Percentiles rank a stretch among this genome's conserved stretches.
phyloP scores from a whole-genome alignment of 1,140 invertebrate genomes.

The Caenorhabditis inopinata region DNA sequence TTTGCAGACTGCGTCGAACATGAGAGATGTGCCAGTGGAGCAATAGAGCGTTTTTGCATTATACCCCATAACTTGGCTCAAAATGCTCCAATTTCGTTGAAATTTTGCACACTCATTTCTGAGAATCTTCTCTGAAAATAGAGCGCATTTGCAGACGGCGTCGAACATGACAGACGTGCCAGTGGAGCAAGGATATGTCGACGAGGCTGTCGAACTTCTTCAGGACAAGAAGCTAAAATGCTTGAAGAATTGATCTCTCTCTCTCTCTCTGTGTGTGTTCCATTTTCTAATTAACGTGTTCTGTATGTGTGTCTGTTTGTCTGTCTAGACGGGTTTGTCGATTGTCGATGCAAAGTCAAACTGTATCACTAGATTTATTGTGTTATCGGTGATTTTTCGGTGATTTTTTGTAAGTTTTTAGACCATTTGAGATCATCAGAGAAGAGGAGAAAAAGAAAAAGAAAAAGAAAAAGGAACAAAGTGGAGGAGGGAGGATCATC shows the following conservation, averaged over 20 bases:
- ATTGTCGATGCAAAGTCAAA: no score
- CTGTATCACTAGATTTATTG: conserved; percentile 30
- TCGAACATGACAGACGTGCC: neutral
- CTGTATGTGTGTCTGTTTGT: no score
- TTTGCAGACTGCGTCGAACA: no score
- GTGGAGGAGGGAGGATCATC: neutral
- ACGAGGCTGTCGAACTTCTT: neutral
- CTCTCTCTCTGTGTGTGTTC: no score
- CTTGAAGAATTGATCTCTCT: neutral
- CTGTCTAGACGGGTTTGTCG: no score
- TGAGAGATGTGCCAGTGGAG: no score
- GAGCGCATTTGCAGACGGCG: neutral
- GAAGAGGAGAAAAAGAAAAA: neutral
- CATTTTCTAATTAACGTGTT: no score
- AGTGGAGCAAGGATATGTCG: neutral
- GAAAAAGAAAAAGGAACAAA: neutral
- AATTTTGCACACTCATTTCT: neutral
- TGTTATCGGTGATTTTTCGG: neutral
- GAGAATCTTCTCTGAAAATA: neutral
- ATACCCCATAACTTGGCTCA: neutral
- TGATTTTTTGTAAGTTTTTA: no score
- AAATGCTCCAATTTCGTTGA: neutral
- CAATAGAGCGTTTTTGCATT: no score
- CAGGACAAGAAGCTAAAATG: neutral
- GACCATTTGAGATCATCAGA: no score